Base-by-base conservation (phyloP, 2,113 vertebrate species). In the Actenoides lindsayi region DNA sequence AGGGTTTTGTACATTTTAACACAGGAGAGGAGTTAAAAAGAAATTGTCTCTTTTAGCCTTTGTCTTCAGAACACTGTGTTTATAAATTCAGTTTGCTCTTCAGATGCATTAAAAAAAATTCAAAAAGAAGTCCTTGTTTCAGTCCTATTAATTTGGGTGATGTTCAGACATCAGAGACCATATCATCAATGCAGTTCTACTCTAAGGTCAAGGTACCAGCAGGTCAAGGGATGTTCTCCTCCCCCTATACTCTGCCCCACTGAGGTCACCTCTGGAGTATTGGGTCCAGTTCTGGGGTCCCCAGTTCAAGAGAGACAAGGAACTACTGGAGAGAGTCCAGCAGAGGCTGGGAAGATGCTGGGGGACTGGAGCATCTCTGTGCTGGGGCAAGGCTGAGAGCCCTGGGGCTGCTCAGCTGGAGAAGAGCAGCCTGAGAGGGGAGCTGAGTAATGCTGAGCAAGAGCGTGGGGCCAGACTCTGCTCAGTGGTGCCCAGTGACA, bases 141-240 rank as follows among this genome's bases (percentile, higher is more conserved):
- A 8, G 19, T 76, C 37, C 42, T 24, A 12, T 78, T 74, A 25
- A 56, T 83, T 50, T 63, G 64, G 12, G 19, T 71, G 15, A 13
- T 21, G 27, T 28, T 70, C 21, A 8, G 80, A 78, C 44, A 74
- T 69, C 83, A 16, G 1, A 53, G 62, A 51, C 28, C n/a, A 11
- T 41, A 74, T 84, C 3, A 0, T 35, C 50, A 80, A 57, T 0
- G 0, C 17, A 27, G 28, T 15, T 31, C 14, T 5, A 5, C 59
- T 28, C 57, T 14, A n/a, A 8, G 33, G 63, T 48, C 31, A 20
- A 78, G 69, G 56, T 21, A 57, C 17, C 10, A 33, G 31, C 54
- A 57, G 56, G 31, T 57, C 7, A 13, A 57, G 56, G 56, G 18
- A 21, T 31, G 31, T 33, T 57, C 56, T 57, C 7, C 31, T 57